Percentiles rank a stretch among this genome's conserved stretches.
phyloP scores from a whole-genome alignment of 2,888 invertebrate genomes.

The Drosophila meridiana region DNA sequence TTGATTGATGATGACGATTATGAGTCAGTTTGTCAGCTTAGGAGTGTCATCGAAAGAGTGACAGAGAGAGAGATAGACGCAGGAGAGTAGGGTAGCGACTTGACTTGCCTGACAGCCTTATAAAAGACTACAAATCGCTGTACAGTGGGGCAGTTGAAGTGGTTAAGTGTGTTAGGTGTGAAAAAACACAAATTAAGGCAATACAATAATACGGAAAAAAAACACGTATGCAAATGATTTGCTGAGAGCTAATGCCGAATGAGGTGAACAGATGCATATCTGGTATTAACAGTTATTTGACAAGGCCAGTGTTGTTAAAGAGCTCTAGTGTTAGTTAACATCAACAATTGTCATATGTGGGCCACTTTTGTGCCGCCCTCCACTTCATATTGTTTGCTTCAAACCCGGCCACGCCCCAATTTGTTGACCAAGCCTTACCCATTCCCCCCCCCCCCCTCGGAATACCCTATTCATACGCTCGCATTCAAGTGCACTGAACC shows the following conservation, averaged over 20 bases:
- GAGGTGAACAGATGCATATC: slow-evolving; percentile 10
- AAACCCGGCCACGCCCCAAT: slow-evolving; percentile 48
- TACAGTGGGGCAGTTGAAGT: slow-evolving; percentile 7
- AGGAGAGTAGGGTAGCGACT: background rate
- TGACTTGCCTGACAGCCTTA: slow-evolving; percentile 30
- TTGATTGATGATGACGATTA: slow-evolving; percentile 73
- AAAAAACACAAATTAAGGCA: slow-evolving; percentile 43
- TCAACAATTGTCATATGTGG: slow-evolving; percentile 17
- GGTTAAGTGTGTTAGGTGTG: slow-evolving; percentile 63
- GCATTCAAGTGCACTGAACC: slow-evolving; percentile 80
- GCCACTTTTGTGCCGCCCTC: background rate
- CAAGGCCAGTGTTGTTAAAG: slow-evolving; percentile 6
- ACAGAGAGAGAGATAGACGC: background rate
- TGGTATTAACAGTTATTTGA: slow-evolving; percentile 1
- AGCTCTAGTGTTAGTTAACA: slow-evolving; percentile 11
- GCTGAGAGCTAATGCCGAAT: slow-evolving; percentile 9
- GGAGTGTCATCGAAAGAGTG: slow-evolving; percentile 10
- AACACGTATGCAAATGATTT: slow-evolving; percentile 44
- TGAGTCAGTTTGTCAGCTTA: slow-evolving; percentile 59
- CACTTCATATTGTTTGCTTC: slow-evolving; percentile 57
- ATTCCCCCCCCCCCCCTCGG: background rate
- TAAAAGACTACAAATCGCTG: slow-evolving; percentile 25
- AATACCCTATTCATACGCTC: background rate
- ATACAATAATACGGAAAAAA: slow-evolving; percentile 7
- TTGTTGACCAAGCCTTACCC: slow-evolving; percentile 2